phyloP scores from a whole-genome alignment of 2,888 invertebrate genomes.

The Drosophila testacea region DNA sequence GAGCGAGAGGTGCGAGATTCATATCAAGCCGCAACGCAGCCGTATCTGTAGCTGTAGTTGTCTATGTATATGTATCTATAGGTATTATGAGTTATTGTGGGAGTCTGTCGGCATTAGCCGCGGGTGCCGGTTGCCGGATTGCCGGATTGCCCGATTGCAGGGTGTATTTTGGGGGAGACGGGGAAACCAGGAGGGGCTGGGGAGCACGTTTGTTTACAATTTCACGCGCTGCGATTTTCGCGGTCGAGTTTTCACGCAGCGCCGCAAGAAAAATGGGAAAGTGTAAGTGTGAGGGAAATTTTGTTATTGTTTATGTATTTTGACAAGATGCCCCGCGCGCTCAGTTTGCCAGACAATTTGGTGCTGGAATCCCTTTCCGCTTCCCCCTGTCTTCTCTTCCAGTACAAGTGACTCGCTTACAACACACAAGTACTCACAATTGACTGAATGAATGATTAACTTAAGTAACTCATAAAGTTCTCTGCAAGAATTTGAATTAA shows the following conservation, averaged over 20 bases:
- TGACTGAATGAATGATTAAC: constrained; percentile 19
- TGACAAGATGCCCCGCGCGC: constrained; percentile 80
- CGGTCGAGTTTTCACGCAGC: constrained; percentile 77
- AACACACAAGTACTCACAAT: constrained; percentile 19
- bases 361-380: constrained; percentile 46
- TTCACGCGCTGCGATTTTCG: constrained; percentile 79
- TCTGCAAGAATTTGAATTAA: not conserved
- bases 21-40: constrained; percentile 43
- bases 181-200: not conserved
- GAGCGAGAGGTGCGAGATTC: constrained; percentile 74
- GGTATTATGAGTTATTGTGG: constrained; percentile 78
- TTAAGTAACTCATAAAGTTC: constrained; percentile 20
- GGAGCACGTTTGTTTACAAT: constrained; percentile 73
- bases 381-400: not conserved
- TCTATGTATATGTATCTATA: constrained; percentile 28
- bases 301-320: constrained; percentile 84
- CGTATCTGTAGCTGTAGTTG: constrained; percentile 19
- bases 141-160: constrained; percentile 12
- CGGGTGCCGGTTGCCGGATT: constrained; percentile 57
- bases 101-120: constrained; percentile 73
- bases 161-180: constrained; percentile 2
- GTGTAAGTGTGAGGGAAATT: constrained; percentile 73
- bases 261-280: constrained; percentile 60
- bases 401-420: not conserved
- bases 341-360: constrained; percentile 77